These are phyloP conservation scores for Papilio polyxenes DNA, from an alignment of 1,140 invertebrate genomes.

Conservation along the genomic window DNA sequence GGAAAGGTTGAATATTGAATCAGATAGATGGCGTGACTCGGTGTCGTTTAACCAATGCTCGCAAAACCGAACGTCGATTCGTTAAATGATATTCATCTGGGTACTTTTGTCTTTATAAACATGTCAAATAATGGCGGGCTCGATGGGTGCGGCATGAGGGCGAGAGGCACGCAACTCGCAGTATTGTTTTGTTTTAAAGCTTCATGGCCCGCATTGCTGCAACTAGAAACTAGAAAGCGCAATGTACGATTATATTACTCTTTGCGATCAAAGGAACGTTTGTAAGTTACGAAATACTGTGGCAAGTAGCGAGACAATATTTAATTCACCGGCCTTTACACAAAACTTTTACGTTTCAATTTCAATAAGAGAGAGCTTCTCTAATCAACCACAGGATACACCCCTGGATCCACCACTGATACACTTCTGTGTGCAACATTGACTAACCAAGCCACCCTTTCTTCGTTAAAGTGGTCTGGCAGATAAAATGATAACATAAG, in stretches of 20 bases:
- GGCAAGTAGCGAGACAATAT: background rate
- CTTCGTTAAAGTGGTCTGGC: background rate
- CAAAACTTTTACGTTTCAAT: background rate
- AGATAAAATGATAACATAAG: too few relatives aligned
- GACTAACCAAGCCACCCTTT: too few relatives aligned
- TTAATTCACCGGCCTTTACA: background rate
- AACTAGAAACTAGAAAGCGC: slow-evolving; percentile 50
- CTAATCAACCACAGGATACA: background rate
- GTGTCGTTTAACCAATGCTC: slow-evolving; percentile 74
- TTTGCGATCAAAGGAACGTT: slow-evolving; percentile 51
- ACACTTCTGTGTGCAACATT: background rate
- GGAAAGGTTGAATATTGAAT: slow-evolving; percentile 74
- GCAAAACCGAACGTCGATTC: slow-evolving; percentile 75
- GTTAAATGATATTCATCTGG: slow-evolving; percentile 78
- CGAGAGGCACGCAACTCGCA: slow-evolving; percentile 64
- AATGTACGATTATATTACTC: slow-evolving; percentile 48
- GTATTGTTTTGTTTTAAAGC: slow-evolving; percentile 61
- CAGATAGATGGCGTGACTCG: slow-evolving; percentile 79
- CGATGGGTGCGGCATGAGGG: slow-evolving; percentile 62
- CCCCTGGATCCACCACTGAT: background rate
- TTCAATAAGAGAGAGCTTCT: background rate
- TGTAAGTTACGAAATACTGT: slow-evolving; percentile 25
- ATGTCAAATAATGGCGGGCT: slow-evolving; percentile 67
- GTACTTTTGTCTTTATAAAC: slow-evolving; percentile 78
- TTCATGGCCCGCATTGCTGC: slow-evolving; percentile 69